phyloP scores from a whole-genome alignment of 2,797 vertebrate genomes.

The Varecia variegata region DNA sequence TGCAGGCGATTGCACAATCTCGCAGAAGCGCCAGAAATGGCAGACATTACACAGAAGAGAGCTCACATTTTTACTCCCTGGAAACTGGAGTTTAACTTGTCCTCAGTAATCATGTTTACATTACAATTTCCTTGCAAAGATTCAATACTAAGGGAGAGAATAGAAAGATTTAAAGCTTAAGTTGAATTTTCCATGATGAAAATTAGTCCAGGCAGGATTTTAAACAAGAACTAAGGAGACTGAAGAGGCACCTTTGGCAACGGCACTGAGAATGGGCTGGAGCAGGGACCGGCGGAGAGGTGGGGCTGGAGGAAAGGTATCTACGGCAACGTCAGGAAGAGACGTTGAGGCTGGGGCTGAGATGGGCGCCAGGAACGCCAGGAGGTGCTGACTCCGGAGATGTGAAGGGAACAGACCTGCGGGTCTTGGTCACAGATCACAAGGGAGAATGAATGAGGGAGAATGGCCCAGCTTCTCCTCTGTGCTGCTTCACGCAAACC shows the following conservation, averaged over 20 bases:
- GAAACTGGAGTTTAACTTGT: fast-evolving
- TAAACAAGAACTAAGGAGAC: neutral
- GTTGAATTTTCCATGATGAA: neutral
- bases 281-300: fast-evolving
- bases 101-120: fast-evolving
- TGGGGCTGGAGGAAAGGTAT: fast-evolving
- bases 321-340: fast-evolving
- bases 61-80: fast-evolving
- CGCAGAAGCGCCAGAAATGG: fast-evolving
- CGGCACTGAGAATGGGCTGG: fast-evolving
- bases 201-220: neutral
- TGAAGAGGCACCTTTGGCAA: neutral
- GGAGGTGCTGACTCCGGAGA: fast-evolving
- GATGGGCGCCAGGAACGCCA: fast-evolving
- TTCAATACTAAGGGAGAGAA: fast-evolving
- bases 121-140: neutral
- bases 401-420: fast-evolving
- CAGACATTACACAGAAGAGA: neutral
- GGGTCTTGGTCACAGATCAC: neutral
- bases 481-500: neutral
- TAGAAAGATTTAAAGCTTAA: fast-evolving
- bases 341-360: neutral
- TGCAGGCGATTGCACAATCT: fast-evolving
- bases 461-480: neutral
- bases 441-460: neutral